A percentile compares a stretch with the other conserved stretches of the same genome.
These are phyloP conservation scores for Sapayoa aenigma DNA, from an alignment of 2,113 vertebrate species.

Conservation along the genomic window DNA sequence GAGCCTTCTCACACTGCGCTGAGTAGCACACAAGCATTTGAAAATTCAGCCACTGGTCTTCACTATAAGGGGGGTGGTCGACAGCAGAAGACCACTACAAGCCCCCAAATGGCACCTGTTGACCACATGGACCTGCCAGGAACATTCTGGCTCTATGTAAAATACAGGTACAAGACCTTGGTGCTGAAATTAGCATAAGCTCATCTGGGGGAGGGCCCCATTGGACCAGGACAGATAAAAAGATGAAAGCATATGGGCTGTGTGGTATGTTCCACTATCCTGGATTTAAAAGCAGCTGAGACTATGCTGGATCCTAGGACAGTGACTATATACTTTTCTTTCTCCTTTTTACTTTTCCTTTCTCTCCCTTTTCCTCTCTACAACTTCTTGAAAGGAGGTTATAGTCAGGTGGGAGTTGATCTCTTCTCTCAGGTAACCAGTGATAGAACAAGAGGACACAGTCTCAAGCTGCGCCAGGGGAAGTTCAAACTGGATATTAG, in stretches of 20 bases:
- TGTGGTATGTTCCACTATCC: accelerated
- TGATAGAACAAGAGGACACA: too few relatives aligned
- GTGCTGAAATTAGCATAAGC: neutral
- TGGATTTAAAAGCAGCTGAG: neutral
- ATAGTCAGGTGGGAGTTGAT: too few relatives aligned
- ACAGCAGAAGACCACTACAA: neutral
- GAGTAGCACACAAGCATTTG: accelerated
- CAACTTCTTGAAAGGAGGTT: too few relatives aligned
- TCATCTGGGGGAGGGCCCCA: accelerated
- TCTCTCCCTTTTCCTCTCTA: neutral
- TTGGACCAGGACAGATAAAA: neutral
- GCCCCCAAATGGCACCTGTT: neutral
- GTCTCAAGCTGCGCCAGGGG: too few relatives aligned
- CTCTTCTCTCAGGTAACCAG: too few relatives aligned
- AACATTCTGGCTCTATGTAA: neutral
- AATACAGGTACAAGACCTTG: neutral
- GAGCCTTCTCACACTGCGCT: accelerated
- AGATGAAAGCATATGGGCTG: accelerated
- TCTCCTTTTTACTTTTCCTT: neutral
- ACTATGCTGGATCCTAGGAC: neutral
- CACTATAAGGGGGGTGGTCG: accelerated
- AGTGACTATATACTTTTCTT: accelerated
- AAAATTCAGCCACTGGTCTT: neutral
- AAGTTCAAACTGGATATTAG: too few relatives aligned
- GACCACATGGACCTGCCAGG: neutral